These are phyloP conservation scores for Malurus melanocephalus DNA, from an alignment of 2,113 vertebrate genomes.

Conservation along the genomic window DNA sequence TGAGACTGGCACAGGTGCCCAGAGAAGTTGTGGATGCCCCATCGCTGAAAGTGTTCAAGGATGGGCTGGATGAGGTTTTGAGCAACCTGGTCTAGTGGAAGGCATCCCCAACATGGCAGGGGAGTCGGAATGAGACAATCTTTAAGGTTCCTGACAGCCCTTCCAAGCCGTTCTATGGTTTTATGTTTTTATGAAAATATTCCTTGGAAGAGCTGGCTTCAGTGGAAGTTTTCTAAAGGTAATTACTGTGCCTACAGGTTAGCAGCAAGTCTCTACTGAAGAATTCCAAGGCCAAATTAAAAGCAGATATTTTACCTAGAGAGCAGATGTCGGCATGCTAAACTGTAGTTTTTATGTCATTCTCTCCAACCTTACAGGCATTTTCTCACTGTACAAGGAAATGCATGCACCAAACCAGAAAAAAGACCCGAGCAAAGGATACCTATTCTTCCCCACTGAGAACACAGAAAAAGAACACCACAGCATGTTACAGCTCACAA, in stretches of 20 bases:
- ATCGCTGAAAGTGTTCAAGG: not conserved
- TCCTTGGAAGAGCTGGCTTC: not conserved
- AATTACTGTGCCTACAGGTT: not conserved
- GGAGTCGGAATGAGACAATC: accelerated
- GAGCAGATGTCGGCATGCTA: not conserved
- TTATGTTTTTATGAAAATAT: not conserved
- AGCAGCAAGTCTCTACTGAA: not conserved
- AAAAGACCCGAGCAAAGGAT: not conserved
- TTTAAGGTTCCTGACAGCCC: not conserved
- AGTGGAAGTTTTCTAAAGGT: not conserved
- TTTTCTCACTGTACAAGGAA: not conserved
- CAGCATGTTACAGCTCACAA: slow-evolving; percentile 42
- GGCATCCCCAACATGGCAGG: not conserved
- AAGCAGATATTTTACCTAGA: not conserved
- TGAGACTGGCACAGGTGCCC: not conserved
- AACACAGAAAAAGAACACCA: not conserved
- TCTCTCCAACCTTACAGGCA: not conserved
- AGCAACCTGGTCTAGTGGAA: not conserved
- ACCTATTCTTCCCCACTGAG: not conserved
- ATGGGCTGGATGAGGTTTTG: not conserved
- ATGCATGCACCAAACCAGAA: not conserved
- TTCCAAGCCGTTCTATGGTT: not conserved
- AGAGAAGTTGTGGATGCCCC: not conserved
- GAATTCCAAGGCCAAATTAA: not conserved
- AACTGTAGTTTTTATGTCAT: not conserved